Base-by-base conservation (phyloP, 2,113 vertebrate species). In the Psittacula cyanocephala region DNA sequence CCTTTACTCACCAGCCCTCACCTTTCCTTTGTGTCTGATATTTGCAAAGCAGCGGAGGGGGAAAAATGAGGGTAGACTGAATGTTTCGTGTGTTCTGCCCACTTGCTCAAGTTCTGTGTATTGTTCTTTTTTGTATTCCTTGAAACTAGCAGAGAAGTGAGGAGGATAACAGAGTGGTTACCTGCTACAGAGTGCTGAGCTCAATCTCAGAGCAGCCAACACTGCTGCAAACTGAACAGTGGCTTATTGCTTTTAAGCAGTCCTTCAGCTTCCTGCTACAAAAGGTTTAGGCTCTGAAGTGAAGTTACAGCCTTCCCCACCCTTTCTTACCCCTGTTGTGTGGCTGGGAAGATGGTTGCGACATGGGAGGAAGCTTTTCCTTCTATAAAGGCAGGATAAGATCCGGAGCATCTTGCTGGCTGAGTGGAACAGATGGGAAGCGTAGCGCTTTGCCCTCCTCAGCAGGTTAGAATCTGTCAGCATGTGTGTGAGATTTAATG, bases 351-450 rank as follows among this genome's bases (percentile, higher is more conserved):
- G 65, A 29, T 35, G 37, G 35, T 14, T 86, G 71, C 3, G 6
- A 46, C 10, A 63, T 78, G 28, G 64, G 57, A 79, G 60, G 49
- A 91, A 70, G 24, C 43, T 89, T 97, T 94, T 81, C 47, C 71
- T 79, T 88, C 67, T 69, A 19, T 64, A 95, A 96, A 82, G 47
- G 77, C 67, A 77, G 67, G 55, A 50, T 81, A 79, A 85, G 49
- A 70, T 37, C 43, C 62, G 31, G 86, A 94, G 78, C 67, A 64
- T 97, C 93, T 95, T 88, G 83, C 74, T 91, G 91, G 67, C 50
- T 86, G 52, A 80, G 47, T 33, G 81, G 89, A 97, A 81, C 87
- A 97, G 96, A 97, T 97, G 96, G 94, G 92, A 92, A 92, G 43
- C 86, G 85, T 28, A 52, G 65, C 5, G 23, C 91, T 79, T 74